Evolutionary conservation across 2,113 vertebrate genomes (phyloP).

Genomic region (Passer montanus): DNA sequence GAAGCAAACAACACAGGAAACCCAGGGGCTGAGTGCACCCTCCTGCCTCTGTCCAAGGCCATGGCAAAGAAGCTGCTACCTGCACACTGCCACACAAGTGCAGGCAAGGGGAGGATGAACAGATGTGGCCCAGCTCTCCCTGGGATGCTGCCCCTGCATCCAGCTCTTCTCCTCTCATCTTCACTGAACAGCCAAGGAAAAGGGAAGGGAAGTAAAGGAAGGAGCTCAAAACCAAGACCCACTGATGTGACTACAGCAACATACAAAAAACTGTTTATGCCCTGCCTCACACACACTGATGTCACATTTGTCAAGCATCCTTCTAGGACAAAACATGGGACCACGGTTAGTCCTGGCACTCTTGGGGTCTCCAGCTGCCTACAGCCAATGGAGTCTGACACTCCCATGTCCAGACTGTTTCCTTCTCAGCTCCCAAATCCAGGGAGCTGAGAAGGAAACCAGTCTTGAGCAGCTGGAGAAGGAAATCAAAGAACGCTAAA

Average conservation of each 20-base stretch:
- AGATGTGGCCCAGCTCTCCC: background rate
- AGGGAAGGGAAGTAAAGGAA: background rate
- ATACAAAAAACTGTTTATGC: background rate
- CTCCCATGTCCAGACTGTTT: background rate
- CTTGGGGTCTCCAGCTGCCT: background rate
- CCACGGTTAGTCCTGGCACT: background rate
- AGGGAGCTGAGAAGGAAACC: background rate
- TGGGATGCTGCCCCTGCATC: background rate
- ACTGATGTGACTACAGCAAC: background rate
- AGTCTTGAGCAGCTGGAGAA: background rate
- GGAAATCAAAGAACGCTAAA: background rate
- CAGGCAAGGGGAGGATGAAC: background rate
- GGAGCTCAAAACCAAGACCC: background rate
- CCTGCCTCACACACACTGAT: background rate
- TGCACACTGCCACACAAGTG: background rate
- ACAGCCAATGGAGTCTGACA: background rate
- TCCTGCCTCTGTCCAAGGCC: background rate
- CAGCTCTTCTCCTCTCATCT: background rate
- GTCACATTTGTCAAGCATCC: background rate
- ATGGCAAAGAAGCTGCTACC: background rate
- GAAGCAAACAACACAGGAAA: background rate
- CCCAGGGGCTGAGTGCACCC: rapidly evolving
- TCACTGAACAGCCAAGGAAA: background rate
- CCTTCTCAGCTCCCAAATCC: background rate
- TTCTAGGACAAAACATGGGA: background rate